Evolutionary conservation across 2,113 vertebrate genomes (phyloP), one percentile per base, ranked within the genome.

Genomic region (Paradoxurus hermaphroditus): DNA sequence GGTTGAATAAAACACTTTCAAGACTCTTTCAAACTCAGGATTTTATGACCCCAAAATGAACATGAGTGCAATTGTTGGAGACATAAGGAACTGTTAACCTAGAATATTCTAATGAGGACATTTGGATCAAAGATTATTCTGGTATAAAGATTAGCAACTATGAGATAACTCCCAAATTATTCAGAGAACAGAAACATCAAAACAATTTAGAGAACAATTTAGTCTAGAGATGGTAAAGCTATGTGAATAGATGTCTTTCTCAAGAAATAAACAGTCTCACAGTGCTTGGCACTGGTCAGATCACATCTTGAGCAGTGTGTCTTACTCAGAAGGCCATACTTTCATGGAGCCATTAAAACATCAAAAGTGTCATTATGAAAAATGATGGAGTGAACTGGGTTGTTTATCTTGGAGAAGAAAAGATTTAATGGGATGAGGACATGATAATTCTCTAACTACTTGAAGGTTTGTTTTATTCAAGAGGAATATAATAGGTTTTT

Each of bases 71-170:
- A 36, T 41, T 84, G 27, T 72, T 92, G 34, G 46, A 73, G 56
- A 77, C 75, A 86, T 56, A 75, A 73, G n/a, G 41, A 86, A 93
- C 36, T 70, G 5, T 82, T 86, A 88, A 89, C 53, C 27, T 94
- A 97, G 68, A 94, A 65, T 91, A 63, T 91, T 84, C 39, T 78
- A 73, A 88, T 68, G 41, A 82, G 49, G 34, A 95, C 23, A 86
- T 96, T 73, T 97, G 41, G 53, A 95, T 95, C n/a, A 36, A 95
- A 96, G 27, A 94, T 90, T 70, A 93, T 90, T 90, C 73, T 72
- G 15, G 15, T 83, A 68, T 87, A 82, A 91, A 93, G 75, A 75
- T 25, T 68, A 96, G 88, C 12, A 72, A 10, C 39, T 79, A 51
- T 83, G 72, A 91, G 73, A 91, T 86, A 90, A 87, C 78, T 41